Conservation (phyloP, 2,888 invertebrate species). For the Phyllotreta striolata region DNA sequence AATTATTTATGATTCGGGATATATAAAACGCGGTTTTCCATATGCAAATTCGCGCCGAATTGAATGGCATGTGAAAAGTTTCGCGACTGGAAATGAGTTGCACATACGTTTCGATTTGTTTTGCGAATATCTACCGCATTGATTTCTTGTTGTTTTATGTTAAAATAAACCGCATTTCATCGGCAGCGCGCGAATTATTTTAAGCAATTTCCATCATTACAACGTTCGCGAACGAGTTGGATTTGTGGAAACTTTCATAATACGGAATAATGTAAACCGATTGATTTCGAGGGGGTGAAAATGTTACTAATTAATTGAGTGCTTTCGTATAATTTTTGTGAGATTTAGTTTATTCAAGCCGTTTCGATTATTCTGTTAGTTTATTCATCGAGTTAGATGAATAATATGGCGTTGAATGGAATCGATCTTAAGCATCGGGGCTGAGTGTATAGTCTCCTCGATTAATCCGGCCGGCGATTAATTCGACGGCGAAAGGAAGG, state of each 20-base stretch:
- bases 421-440: too few species aligned
- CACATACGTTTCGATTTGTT: conserved; percentile 24
- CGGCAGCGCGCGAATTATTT: not conserved
- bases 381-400: too few species aligned
- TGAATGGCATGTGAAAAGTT: conserved; percentile 35
- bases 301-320: too few species aligned
- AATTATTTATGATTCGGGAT: conserved; percentile 38
- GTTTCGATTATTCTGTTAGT: too few species aligned
- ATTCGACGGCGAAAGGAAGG: conserved; percentile 24
- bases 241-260: too few species aligned
- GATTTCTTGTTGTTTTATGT: conserved; percentile 18
- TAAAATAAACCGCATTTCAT: conserved; percentile 3
- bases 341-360: too few species aligned
- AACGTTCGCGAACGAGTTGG: too few species aligned
- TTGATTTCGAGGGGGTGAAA: too few species aligned
- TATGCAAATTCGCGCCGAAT: conserved; percentile 37
- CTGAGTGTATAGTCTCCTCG: not conserved
- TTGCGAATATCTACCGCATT: conserved; percentile 7
- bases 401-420: too few species aligned
- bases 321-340: too few species aligned
- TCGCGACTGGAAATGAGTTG: conserved; percentile 30
- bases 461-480: conserved; percentile 17
- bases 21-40: conserved; percentile 35
- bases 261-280: too few species aligned
- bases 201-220: too few species aligned